Percentiles rank a stretch among this genome's conserved stretches.
phyloP scores from a whole-genome alignment of 1,140 invertebrate species.

The Saxidomus purpurata region DNA sequence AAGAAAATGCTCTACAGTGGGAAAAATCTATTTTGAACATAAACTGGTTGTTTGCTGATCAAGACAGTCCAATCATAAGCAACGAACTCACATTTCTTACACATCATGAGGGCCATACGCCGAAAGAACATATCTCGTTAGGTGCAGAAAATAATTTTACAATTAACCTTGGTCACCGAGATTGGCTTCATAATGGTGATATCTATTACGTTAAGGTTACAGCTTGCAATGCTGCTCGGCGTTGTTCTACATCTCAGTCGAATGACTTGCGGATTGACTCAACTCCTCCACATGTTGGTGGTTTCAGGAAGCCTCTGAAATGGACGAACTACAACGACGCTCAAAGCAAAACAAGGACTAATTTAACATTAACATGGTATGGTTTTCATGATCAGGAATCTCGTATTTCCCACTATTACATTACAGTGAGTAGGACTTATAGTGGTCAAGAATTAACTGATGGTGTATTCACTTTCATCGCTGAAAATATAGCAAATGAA shows the following conservation, averaged over 20 bases:
- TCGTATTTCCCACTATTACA: conserved; percentile 56
- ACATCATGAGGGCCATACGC: conserved; percentile 61
- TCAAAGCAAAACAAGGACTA: neutral
- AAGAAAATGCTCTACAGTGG: conserved; percentile 20
- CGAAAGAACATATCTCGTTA: conserved; percentile 29
- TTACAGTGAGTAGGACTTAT: conserved; percentile 65
- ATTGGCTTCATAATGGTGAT: conserved; percentile 68
- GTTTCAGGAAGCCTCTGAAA: conserved; percentile 58
- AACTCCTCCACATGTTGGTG: conserved; percentile 72
- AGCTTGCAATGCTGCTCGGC: conserved; percentile 73
- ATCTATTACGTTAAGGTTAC: conserved; percentile 68
- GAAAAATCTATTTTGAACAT: conserved; percentile 70
- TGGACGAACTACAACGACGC: conserved; percentile 47
- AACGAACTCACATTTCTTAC: conserved; percentile 60
- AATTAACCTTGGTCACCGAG: conserved; percentile 10
- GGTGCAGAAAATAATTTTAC: conserved; percentile 29
- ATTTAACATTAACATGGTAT: conserved; percentile 63
- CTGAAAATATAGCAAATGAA: neutral
- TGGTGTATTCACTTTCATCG: conserved; percentile 4
- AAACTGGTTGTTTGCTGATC: conserved; percentile 72
- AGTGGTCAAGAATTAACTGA: conserved; percentile 67
- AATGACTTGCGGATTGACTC: conserved; percentile 68
- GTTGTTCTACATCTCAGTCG: conserved; percentile 63
- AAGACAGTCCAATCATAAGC: conserved; percentile 72
- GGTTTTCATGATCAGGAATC: conserved; percentile 74